Evolutionary conservation across 2,113 vertebrate species (phyloP).

Genomic region (Paralichthys olivaceus): DNA sequence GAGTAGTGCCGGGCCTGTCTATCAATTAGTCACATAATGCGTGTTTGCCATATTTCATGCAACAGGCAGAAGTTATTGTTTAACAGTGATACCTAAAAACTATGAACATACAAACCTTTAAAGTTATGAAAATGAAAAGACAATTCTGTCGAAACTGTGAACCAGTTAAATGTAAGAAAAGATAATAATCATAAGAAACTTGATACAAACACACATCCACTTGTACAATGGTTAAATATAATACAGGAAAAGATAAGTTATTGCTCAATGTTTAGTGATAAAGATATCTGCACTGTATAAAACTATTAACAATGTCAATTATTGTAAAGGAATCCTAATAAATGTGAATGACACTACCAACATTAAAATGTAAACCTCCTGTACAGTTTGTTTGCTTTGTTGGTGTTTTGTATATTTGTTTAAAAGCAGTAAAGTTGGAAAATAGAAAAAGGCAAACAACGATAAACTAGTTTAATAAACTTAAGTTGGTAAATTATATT

Average conservation of each 20-base stretch:
- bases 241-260: too few relatives aligned
- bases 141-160: not conserved
- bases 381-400: not conserved
- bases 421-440: not conserved
- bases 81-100: not conserved
- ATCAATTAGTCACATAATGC: constrained; percentile 59
- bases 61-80: not conserved
- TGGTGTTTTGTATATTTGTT: not conserved
- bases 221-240: not conserved
- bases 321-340: too few relatives aligned
- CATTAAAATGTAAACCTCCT: too few relatives aligned
- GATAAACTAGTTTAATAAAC: not conserved
- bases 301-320: too few relatives aligned
- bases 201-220: not conserved
- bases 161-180: not conserved
- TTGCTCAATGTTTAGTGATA: too few relatives aligned
- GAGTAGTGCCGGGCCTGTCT: constrained; percentile 72
- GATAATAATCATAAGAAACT: not conserved
- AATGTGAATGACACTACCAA: too few relatives aligned
- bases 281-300: too few relatives aligned
- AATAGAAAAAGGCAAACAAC: not conserved
- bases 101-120: not conserved
- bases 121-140: not conserved
- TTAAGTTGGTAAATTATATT: not conserved
- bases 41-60: constrained; percentile 52